Percentiles rank a stretch among this genome's conserved stretches.
phyloP scores from a whole-genome alignment of 2,888 invertebrate genomes.

The Lepidonotus clava region DNA sequence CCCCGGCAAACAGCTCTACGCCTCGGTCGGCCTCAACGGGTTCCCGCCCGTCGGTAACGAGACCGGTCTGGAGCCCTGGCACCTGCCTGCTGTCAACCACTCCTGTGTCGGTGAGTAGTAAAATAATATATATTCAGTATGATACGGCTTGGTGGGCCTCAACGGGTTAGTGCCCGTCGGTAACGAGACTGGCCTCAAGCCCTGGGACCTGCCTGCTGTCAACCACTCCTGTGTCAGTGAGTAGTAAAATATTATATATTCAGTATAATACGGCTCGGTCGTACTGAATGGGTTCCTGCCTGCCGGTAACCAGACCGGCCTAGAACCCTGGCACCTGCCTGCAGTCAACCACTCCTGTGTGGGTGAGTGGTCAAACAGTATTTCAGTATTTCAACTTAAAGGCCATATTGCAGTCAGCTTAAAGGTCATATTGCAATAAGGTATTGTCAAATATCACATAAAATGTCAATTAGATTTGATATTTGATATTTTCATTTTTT shows the following conservation, averaged over 20 bases:
- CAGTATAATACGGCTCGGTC: not conserved
- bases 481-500: too few relatives aligned
- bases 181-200: not conserved
- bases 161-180: not conserved
- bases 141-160: not conserved
- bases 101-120: slow-evolving; percentile 16
- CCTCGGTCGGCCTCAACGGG: not conserved
- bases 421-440: too few relatives aligned
- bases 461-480: too few relatives aligned
- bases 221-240: slow-evolving; percentile 24
- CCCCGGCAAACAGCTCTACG: slow-evolving; percentile 11
- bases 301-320: not conserved
- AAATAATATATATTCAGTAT: too few relatives aligned
- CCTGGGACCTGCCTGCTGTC: not conserved
- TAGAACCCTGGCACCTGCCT: not conserved
- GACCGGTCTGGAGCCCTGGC: not conserved
- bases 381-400: too few relatives aligned
- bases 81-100: slow-evolving; percentile 4
- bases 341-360: slow-evolving; percentile 26
- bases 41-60: not conserved
- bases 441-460: too few relatives aligned
- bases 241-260: too few relatives aligned
- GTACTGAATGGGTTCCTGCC: not conserved
- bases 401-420: too few relatives aligned
- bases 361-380: too few relatives aligned